Conservation (phyloP, 2,888 invertebrate species). For the Deroplatys truncata region DNA sequence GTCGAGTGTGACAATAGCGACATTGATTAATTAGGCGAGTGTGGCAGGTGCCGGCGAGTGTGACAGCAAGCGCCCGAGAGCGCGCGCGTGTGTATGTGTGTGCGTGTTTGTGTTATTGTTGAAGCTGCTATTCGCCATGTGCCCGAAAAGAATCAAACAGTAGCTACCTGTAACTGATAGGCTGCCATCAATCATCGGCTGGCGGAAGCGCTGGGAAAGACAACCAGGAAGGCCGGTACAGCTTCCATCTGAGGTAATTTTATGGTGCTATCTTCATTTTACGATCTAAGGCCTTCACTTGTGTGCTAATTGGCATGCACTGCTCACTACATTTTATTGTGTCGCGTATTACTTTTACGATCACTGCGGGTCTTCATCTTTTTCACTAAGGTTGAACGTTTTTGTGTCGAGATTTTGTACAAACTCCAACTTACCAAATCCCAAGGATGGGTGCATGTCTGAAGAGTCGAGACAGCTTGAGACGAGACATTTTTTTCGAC, state of each 20-base stretch:
- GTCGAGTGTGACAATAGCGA: not conserved
- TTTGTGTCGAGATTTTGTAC: not conserved
- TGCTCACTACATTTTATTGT: not conserved
- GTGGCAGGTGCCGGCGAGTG: not conserved
- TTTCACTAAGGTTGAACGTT: not conserved
- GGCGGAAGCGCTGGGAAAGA: not conserved
- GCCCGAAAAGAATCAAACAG: not conserved
- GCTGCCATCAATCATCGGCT: not conserved
- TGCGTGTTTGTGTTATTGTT: not conserved
- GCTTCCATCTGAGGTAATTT: not conserved
- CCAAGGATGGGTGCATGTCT: too few relatives aligned
- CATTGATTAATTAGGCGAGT: not conserved
- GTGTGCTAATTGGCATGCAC: not conserved
- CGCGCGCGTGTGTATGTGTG: too few relatives aligned
- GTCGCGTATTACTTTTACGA: not conserved
- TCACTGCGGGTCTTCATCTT: not conserved
- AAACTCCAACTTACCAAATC: too few relatives aligned
- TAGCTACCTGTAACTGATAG: not conserved
- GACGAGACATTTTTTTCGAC: too few relatives aligned
- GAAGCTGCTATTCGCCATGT: not conserved
- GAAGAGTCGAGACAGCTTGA: too few relatives aligned
- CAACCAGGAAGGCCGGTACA: not conserved
- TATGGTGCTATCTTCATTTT: not conserved
- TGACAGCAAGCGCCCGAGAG: too few relatives aligned
- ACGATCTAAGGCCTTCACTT: not conserved